A percentile compares a stretch with the other conserved stretches of the same genome.
Conservation (phyloP, 2,113 vertebrate species). For the Planiliza haematocheilus region DNA sequence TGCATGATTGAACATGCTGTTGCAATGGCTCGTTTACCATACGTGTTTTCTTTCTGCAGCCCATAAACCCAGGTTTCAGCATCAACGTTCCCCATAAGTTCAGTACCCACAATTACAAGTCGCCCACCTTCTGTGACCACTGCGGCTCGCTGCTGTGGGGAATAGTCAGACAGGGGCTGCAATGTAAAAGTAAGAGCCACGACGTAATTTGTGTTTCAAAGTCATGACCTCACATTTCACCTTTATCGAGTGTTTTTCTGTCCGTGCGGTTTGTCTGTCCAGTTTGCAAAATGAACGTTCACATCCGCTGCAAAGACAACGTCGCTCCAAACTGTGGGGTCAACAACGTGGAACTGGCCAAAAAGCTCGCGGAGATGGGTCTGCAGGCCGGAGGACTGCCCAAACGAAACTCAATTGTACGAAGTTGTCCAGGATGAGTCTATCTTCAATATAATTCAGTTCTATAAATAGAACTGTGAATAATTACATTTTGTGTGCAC, state of each 20-base stretch:
- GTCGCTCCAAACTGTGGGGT: conserved; percentile 97
- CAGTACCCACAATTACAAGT: conserved; percentile 94
- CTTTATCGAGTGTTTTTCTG: neutral
- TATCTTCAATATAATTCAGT: neutral
- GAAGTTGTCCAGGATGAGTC: neutral
- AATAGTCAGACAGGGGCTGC: conserved; percentile 92
- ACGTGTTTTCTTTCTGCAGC: conserved; percentile 72
- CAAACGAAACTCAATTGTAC: conserved; percentile 79
- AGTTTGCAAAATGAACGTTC: conserved; percentile 99
- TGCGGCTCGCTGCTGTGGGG: conserved; percentile 98
- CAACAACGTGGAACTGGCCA: conserved; percentile 93
- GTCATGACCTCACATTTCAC: neutral
- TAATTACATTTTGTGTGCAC: neutral
- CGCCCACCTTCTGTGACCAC: conserved; percentile 97
- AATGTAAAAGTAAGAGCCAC: conserved; percentile 93
- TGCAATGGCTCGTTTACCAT: neutral
- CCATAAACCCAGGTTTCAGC: conserved; percentile 91
- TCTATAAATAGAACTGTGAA: neutral
- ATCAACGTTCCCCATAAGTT: conserved; percentile 98
- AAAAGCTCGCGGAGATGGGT: conserved; percentile 94
- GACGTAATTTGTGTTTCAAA: neutral
- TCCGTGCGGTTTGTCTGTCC: conserved; percentile 37
- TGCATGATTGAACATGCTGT: neutral
- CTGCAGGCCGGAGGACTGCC: conserved; percentile 91
- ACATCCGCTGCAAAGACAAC: conserved; percentile 94